Evolutionary conservation across 2,797 vertebrate genomes (phyloP), one percentile per base, ranked within the genome.

Genomic region (Schizothorax lantsangensis): DNA sequence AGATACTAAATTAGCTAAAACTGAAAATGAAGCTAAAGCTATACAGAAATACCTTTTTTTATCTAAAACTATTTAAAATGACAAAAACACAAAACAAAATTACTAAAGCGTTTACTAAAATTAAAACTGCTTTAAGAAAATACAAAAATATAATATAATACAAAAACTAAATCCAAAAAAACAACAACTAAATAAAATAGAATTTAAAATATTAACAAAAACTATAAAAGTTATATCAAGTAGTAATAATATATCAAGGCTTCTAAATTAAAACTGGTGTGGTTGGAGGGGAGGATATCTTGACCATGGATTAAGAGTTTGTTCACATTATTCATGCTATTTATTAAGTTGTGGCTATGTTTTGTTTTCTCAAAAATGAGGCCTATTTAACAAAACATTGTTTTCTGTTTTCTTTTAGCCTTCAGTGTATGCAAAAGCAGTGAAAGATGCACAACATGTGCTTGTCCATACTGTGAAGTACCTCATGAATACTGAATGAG

Each of bases 401-500:
- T 52, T 36, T 30, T 66, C 30, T 17, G 30, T 66, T 66, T 33
- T 33, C 30, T 17, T 66, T 17, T 66, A 12, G 57, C 10, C 26
- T 59, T 62, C 19, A 57, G 52, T 59, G 33, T 54, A 7, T 52
- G 5, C 6, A 47, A 45, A 68, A 30, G 36, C 19, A 38, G 10
- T 80, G n/a, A 84, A 84, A 64, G 36, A 45, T 52, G 21, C 19
- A 17, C 30, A 62, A 57, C n/a, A 36, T 71, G 36, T 71, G 84
- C n/a, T 17, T 71, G 36, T 84, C 38, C 30, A 84, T 30, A 45
- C 69, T 30, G 52, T 54, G 36, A 43, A 54, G 74, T 33, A 79
- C 49, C 62, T 85, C 74, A 69, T 85, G 64, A 69, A 85, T 79
- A 45, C 26, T 47, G 52, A 85, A 85, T 85, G 77, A 80, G 38